These are phyloP conservation scores for Cyclura pinguis DNA, from an alignment of 2,797 vertebrate genomes.

Conservation along the genomic window DNA sequence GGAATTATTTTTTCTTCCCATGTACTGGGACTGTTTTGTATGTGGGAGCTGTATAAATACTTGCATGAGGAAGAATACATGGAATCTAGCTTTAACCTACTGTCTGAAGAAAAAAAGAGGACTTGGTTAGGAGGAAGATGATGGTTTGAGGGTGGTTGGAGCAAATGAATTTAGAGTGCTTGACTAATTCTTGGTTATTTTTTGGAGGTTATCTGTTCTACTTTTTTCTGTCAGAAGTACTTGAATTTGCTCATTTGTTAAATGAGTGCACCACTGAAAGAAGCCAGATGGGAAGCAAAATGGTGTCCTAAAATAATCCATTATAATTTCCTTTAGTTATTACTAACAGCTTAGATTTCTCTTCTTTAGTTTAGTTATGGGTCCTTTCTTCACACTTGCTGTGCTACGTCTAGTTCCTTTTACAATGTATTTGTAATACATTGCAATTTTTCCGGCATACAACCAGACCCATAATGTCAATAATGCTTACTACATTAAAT, in stretches of 20 bases:
- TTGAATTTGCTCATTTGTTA: neutral
- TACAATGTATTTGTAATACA: neutral
- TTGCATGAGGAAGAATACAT: neutral
- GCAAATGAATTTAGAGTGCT: neutral
- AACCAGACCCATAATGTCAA: slow-evolving; percentile 50
- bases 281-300: neutral
- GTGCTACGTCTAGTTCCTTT: slow-evolving; percentile 50
- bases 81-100: neutral
- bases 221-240: neutral
- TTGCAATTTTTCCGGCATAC: slow-evolving; percentile 45
- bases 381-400: neutral
- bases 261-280: neutral
- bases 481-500: slow-evolving; percentile 47
- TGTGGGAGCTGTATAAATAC: neutral
- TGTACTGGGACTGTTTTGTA: neutral
- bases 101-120: neutral
- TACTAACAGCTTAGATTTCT: neutral
- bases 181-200: neutral
- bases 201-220: neutral
- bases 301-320: neutral
- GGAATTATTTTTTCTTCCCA: neutral
- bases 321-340: neutral
- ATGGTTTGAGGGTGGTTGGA: neutral
- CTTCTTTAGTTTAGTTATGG: slow-evolving; percentile 14
- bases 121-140: neutral